Percentiles rank a stretch among this genome's conserved stretches.
Conservation (phyloP, 2,797 vertebrate genomes). For the Myotis planiceps region DNA sequence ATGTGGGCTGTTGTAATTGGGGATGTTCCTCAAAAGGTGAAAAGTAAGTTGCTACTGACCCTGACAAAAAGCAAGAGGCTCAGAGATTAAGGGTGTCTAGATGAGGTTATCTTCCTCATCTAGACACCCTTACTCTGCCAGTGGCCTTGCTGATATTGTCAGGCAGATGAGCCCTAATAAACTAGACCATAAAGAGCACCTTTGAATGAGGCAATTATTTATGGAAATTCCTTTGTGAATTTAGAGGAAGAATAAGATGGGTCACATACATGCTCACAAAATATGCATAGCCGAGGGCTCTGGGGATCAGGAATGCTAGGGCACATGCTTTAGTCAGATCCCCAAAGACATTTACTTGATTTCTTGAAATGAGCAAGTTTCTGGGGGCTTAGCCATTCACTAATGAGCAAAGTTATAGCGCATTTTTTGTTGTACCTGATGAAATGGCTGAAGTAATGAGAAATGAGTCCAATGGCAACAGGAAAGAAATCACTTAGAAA, state of each 20-base stretch:
- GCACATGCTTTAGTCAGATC: background rate
- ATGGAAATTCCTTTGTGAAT: background rate
- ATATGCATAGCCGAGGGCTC: background rate
- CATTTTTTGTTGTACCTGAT: background rate
- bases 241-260: background rate
- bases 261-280: no score
- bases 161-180: background rate
- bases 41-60: background rate
- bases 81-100: background rate
- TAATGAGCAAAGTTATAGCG: background rate
- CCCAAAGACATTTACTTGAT: background rate
- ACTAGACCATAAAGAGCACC: background rate
- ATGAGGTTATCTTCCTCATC: background rate
- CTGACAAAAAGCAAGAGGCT: background rate
- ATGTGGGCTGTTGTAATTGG: background rate
- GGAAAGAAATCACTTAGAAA: background rate
- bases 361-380: background rate
- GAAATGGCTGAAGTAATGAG: background rate
- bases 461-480: background rate
- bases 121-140: background rate
- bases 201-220: background rate
- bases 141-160: background rate
- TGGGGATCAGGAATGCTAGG: background rate
- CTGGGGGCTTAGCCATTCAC: background rate
- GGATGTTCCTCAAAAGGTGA: background rate